A percentile compares a stretch with the other conserved stretches of the same genome.
These are phyloP conservation scores for Neoaliturus tenellus DNA, from an alignment of 2,888 invertebrate species.

Conservation along the genomic window DNA sequence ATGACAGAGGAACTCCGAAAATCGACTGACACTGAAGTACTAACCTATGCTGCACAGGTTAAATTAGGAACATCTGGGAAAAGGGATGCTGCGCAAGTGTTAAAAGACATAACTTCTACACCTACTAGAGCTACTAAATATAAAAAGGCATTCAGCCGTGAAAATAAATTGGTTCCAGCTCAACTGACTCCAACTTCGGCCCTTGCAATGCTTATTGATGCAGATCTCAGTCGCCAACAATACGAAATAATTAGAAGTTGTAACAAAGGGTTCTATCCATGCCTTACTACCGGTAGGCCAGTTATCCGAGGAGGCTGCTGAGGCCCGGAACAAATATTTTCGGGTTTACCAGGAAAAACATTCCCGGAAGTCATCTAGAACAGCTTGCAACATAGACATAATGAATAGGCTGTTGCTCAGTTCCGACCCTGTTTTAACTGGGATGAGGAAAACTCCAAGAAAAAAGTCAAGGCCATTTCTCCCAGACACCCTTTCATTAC, in stretches of 20 bases:
- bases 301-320: conserved; percentile 68
- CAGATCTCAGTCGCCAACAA: conserved; percentile 66
- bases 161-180: conserved; percentile 68
- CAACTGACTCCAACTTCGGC: conserved; percentile 65
- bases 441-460: conserved; percentile 53
- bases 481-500: conserved; percentile 16
- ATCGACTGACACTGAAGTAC: too few relatives aligned
- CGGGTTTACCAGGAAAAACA: conserved; percentile 60
- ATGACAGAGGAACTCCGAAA: too few relatives aligned
- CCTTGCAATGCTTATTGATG: conserved; percentile 69
- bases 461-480: conserved; percentile 41
- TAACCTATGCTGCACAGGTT: too few relatives aligned
- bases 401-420: conserved; percentile 64
- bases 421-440: conserved; percentile 59
- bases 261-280: conserved; percentile 66
- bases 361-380: conserved; percentile 65
- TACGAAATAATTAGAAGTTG: conserved; percentile 59
- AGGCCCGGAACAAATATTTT: conserved; percentile 68
- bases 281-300: conserved; percentile 68
- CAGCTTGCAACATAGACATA: conserved; percentile 63
- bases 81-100: too few relatives aligned
- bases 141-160: conserved; percentile 60
- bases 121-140: conserved; percentile 57
- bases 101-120: too few relatives aligned
- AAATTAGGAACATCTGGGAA: too few relatives aligned